Conservation (phyloP, 2,888 invertebrate species). For the Pseudanteris insignis region DNA sequence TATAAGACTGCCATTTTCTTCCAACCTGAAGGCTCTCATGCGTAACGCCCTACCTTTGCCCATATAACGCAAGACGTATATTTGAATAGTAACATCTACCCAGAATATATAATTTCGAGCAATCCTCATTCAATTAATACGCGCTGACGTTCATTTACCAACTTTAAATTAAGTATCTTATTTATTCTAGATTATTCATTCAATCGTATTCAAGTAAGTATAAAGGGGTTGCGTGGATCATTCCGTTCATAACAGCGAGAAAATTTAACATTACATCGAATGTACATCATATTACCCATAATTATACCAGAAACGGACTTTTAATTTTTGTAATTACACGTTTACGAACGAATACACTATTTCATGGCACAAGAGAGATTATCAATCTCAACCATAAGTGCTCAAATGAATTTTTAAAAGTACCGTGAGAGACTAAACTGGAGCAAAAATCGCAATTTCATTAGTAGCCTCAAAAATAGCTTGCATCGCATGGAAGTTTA, state of each 20-base stretch:
- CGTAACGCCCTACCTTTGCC: slow-evolving; percentile 65
- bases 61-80: slow-evolving; percentile 53
- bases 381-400: no score
- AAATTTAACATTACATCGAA: no score
- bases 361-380: no score
- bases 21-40: slow-evolving; percentile 57
- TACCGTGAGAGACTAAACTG: neutral
- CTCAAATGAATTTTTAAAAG: neutral
- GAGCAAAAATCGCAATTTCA: neutral
- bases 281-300: neutral
- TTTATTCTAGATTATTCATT: slow-evolving; percentile 20
- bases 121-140: slow-evolving; percentile 11
- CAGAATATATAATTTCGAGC: slow-evolving; percentile 34
- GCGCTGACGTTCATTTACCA: slow-evolving; percentile 13
- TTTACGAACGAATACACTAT: neutral
- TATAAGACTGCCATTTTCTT: slow-evolving; percentile 56
- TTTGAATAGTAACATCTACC: slow-evolving; percentile 41
- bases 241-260: slow-evolving; percentile 4
- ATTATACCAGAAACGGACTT: neutral
- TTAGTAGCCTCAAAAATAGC: no score
- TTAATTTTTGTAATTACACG: slow-evolving; percentile 5
- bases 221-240: slow-evolving; percentile 9
- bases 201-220: slow-evolving; percentile 13
- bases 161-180: slow-evolving; percentile 11
- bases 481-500: no score